phyloP scores from a whole-genome alignment of 2,113 vertebrate species.

The Megatriorchis doriae region DNA sequence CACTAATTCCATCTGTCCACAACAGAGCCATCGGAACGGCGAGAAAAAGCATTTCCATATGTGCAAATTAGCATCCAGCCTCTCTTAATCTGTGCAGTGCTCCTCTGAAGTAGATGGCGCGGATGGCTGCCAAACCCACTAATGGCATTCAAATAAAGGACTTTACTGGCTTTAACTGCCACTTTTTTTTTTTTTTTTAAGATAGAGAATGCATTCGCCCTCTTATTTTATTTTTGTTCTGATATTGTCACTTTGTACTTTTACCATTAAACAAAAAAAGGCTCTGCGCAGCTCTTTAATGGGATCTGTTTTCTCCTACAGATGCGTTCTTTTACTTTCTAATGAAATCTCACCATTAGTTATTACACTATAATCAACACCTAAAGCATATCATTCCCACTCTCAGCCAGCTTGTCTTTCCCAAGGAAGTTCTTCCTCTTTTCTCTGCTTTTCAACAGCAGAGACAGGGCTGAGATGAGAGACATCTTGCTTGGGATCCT shows the following conservation, averaged over 20 bases:
- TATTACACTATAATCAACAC: not conserved
- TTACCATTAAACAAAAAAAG: conserved; percentile 15
- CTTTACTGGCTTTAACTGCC: conserved; percentile 71
- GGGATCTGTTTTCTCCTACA: not conserved
- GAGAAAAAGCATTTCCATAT: conserved; percentile 98
- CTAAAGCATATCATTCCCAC: not conserved
- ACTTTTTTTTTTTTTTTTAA: conserved; percentile 6
- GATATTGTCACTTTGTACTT: conserved; percentile 19
- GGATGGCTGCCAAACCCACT: conserved; percentile 83
- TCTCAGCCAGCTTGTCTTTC: not conserved
- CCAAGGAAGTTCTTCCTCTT: conserved; percentile 38
- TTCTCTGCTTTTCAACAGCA: conserved; percentile 37
- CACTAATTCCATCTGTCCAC: conserved; percentile 98
- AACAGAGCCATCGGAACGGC: conserved; percentile 87
- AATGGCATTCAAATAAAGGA: conserved; percentile 83
- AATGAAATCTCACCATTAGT: not conserved
- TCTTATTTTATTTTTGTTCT: conserved; percentile 18
- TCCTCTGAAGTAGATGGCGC: conserved; percentile 82
- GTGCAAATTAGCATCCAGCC: conserved; percentile 93
- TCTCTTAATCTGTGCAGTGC: conserved; percentile 81
- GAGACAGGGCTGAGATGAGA: conserved; percentile 25
- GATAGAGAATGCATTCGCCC: not conserved
- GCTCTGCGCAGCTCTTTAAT: not conserved
- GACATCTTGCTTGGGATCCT: conserved; percentile 49
- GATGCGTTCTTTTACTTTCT: not conserved